A percentile compares a stretch with the other conserved stretches of the same genome.
Evolutionary conservation across 1,140 invertebrate genomes (phyloP).

Genomic region (Hestina assimilis): DNA sequence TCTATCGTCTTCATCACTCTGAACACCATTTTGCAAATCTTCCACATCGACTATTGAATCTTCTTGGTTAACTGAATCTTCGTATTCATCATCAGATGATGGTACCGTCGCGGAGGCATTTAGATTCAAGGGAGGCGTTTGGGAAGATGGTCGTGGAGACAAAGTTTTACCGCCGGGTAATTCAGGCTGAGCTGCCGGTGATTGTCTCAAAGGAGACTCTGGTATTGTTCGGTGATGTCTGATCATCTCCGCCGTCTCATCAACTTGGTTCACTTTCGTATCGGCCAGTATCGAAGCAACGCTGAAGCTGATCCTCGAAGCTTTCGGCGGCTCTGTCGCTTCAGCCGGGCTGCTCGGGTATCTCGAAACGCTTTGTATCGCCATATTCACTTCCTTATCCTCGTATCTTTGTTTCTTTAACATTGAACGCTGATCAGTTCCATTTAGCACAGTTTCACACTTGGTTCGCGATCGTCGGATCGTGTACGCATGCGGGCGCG

Average conservation of each 20-base stretch:
- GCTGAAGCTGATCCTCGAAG: constrained; percentile 83
- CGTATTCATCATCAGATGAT: constrained; percentile 81
- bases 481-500: constrained; percentile 75
- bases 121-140: constrained; percentile 63
- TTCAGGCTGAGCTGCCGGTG: constrained; percentile 66
- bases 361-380: constrained; percentile 76
- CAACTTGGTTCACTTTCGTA: constrained; percentile 77
- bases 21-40: constrained; percentile 79
- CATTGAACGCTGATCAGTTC: constrained; percentile 73
- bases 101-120: constrained; percentile 63
- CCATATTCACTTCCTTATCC: constrained; percentile 77
- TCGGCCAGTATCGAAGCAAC: constrained; percentile 84
- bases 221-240: constrained; percentile 70
- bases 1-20: constrained; percentile 70
- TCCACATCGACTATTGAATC: constrained; percentile 84
- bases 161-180: constrained; percentile 63
- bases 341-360: constrained; percentile 77
- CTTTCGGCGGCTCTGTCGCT: constrained; percentile 78
- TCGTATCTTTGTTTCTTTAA: constrained; percentile 74
- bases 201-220: constrained; percentile 70
- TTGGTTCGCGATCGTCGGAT: constrained; percentile 56
- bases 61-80: constrained; percentile 81
- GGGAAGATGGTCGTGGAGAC: constrained; percentile 54
- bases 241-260: constrained; percentile 68
- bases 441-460: constrained; percentile 71